Conservation (phyloP, 37 sponge, comb jelly and placozoan species). For the Corticium candelabrum region DNA sequence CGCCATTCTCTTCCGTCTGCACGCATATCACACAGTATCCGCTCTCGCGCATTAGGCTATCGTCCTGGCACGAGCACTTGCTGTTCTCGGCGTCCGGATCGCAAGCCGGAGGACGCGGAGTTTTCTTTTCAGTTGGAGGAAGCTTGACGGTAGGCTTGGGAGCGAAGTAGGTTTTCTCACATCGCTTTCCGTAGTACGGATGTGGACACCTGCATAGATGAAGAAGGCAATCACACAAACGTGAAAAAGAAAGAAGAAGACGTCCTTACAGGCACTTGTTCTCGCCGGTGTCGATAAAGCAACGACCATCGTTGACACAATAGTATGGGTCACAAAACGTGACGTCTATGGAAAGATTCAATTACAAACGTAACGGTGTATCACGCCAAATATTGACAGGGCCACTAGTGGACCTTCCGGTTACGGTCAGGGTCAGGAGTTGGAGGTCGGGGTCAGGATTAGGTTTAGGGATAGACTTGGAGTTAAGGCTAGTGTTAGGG, state of each 20-base stretch:
- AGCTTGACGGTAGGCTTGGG: background rate
- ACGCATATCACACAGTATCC: background rate
- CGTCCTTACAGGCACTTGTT: too few species aligned
- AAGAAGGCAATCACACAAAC: too few species aligned
- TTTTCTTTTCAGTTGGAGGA: background rate
- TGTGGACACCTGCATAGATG: too few species aligned
- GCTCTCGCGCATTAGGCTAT: background rate
- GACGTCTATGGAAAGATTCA: too few species aligned
- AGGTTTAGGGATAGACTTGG: too few species aligned
- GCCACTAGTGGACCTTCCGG: too few species aligned
- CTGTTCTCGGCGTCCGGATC: background rate
- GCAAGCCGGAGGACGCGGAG: background rate
- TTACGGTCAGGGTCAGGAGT: too few species aligned
- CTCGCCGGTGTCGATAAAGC: background rate
- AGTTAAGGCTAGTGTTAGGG: too few species aligned
- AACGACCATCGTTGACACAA: background rate
- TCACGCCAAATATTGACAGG: too few species aligned
- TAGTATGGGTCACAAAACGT: background rate
- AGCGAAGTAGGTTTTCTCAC: background rate
- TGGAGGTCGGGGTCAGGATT: too few species aligned
- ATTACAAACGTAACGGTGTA: too few species aligned
- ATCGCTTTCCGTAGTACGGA: background rate
- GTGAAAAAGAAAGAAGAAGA: too few species aligned
- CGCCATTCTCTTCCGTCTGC: conserved; percentile 1
- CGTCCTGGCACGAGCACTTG: background rate